phyloP scores from a whole-genome alignment of 1,140 invertebrate genomes.

The Vollenhovia emeryi region DNA sequence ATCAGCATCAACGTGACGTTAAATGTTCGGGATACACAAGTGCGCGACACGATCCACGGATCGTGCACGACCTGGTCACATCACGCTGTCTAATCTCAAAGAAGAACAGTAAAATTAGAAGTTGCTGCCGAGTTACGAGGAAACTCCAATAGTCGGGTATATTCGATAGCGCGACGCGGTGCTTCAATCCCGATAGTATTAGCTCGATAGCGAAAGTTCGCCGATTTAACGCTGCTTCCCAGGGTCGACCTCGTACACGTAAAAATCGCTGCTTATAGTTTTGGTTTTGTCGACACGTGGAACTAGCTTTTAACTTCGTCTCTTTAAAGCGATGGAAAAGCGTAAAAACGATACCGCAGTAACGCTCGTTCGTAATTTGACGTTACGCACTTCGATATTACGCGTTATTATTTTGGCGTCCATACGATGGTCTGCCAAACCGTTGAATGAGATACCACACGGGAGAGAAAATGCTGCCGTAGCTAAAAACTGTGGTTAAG shows the following conservation, averaged over 20 bases:
- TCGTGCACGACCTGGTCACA: background rate
- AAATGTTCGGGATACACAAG: background rate
- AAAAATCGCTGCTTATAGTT: constrained; percentile 20
- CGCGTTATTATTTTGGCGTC: background rate
- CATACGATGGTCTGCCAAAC: too few species aligned
- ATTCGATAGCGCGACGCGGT: background rate
- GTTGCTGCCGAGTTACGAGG: background rate
- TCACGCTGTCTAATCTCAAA: constrained; percentile 3
- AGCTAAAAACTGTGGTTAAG: too few species aligned
- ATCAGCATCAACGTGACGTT: background rate
- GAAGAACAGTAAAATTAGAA: constrained; percentile 31
- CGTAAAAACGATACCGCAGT: background rate
- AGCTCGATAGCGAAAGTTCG: constrained; percentile 26
- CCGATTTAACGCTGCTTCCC: background rate
- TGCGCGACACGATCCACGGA: background rate
- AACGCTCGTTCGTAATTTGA: background rate
- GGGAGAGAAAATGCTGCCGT: too few species aligned
- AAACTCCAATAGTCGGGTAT: background rate
- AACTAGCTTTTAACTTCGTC: constrained; percentile 15
- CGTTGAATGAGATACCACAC: too few species aligned
- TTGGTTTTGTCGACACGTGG: background rate
- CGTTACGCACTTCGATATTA: background rate
- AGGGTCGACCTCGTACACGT: background rate
- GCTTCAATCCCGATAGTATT: background rate
- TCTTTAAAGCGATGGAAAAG: background rate